Base-by-base conservation (phyloP, 2,888 invertebrate species). In the Therioaphis trifolii region DNA sequence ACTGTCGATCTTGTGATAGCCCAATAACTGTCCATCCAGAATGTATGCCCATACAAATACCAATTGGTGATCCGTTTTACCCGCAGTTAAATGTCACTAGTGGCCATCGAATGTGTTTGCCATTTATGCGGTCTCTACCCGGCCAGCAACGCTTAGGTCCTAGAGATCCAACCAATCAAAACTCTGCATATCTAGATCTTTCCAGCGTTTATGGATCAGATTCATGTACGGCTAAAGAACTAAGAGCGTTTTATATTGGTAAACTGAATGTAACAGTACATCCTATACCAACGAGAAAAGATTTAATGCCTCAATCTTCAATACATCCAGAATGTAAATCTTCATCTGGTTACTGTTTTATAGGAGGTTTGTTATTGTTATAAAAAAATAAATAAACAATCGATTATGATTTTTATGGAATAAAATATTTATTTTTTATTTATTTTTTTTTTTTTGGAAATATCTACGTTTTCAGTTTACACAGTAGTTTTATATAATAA, bases 131-230 rank as follows among this genome's bases (percentile, higher is more conserved):
- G 88, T 97, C 96, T 72, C 89, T 98, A 85, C 96, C 97, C 0
- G 97, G 97, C 35, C 97, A 97, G 84, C 85, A 85, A 76, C 76
- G 82, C 43, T 76, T 85, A 21, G 94, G 96, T 14, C 94, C 96
- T 0, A 92, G 98, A 84, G 97, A 97, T 87, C 97, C 97, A 90
- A 93, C 96, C 21, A 98, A 98, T 89, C 96, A 97, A 88, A 97
- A 97, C 88, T 95, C 97, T 0, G 95, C 95, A 0, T 98, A 93
- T 89, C 90, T 98, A 79, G 97, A 97, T 87, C 94, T 91, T 0
- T 96, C 96, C 0, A 94, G 94, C 85, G 90, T 98, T 35, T 98
- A 98, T 87, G 98, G 98, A 0, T 96, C 96, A 88, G 95, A 96
- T 87, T 91, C 91, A 1, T 97, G 97, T 88, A 92, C 95, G 49